phyloP scores from a whole-genome alignment of 2,797 vertebrate genomes.

The Coendou prehensilis region DNA sequence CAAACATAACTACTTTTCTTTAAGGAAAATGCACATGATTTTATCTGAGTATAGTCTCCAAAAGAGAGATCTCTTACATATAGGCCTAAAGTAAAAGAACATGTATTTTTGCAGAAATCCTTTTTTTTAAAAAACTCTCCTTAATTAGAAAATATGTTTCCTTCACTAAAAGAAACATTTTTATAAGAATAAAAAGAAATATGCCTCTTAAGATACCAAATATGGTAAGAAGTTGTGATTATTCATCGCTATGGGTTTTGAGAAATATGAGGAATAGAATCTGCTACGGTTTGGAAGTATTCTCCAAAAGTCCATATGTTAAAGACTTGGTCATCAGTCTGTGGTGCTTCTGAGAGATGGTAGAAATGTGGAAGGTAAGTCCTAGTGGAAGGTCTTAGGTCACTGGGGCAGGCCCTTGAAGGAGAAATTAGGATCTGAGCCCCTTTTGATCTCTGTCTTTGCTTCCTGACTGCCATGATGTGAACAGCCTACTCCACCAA shows the following conservation, averaged over 20 bases:
- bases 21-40: not conserved
- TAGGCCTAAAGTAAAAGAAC: not conserved
- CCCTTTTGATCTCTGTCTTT: not conserved
- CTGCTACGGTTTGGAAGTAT: not conserved
- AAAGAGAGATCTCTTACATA: not conserved
- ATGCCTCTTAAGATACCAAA: not conserved
- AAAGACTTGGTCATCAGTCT: not conserved
- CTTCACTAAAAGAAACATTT: constrained; percentile 15
- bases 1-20: not conserved
- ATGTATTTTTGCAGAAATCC: not conserved
- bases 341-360: too few species aligned
- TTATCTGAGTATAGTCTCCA: not conserved
- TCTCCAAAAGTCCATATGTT: not conserved
- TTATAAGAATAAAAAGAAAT: not conserved
- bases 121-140: not conserved
- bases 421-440: too few species aligned
- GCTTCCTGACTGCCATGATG: not conserved
- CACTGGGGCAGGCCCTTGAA: not conserved
- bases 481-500: not conserved
- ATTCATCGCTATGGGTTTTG: not conserved
- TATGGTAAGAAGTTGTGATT: not conserved
- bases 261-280: not conserved
- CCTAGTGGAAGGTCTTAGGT: not conserved
- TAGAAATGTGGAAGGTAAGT: not conserved
- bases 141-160: not conserved